phyloP scores from a whole-genome alignment of 2,797 vertebrate genomes.

The Petrocephalus schoutedeni region DNA sequence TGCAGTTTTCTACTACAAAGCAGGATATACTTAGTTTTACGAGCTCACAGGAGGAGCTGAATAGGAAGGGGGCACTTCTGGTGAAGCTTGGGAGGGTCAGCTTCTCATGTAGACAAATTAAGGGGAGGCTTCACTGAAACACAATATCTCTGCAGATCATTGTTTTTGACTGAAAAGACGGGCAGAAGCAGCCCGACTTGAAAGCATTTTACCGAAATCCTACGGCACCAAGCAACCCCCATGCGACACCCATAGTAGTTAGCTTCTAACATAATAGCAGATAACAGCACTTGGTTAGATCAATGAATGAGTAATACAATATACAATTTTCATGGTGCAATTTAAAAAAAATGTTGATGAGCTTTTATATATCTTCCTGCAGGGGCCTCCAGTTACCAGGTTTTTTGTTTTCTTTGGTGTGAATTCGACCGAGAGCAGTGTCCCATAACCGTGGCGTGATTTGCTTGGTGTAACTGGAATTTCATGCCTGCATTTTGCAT shows the following conservation, averaged over 20 bases:
- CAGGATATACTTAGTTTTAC: background rate
- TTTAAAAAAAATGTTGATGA: background rate
- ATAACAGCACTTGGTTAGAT: background rate
- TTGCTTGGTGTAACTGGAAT: constrained; percentile 63
- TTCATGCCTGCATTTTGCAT: constrained; percentile 69
- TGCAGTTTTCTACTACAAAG: background rate
- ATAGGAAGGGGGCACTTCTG: background rate
- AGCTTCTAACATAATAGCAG: background rate
- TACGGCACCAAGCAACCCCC: background rate
- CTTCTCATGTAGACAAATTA: background rate
- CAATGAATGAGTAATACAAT: background rate
- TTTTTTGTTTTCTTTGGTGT: constrained; percentile 49
- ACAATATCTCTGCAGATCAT: background rate
- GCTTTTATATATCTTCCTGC: constrained; percentile 7
- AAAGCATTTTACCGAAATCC: background rate
- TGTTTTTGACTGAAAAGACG: background rate
- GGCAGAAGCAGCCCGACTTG: background rate
- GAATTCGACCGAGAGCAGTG: constrained; percentile 53
- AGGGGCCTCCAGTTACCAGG: constrained; percentile 41
- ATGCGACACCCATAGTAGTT: background rate
- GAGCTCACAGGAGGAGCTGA: background rate
- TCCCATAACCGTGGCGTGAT: constrained; percentile 70
- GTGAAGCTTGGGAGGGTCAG: background rate
- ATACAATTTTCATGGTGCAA: background rate
- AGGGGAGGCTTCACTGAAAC: background rate